Conservation (phyloP, 2,888 invertebrate genomes). For the Cetonia aurata region DNA sequence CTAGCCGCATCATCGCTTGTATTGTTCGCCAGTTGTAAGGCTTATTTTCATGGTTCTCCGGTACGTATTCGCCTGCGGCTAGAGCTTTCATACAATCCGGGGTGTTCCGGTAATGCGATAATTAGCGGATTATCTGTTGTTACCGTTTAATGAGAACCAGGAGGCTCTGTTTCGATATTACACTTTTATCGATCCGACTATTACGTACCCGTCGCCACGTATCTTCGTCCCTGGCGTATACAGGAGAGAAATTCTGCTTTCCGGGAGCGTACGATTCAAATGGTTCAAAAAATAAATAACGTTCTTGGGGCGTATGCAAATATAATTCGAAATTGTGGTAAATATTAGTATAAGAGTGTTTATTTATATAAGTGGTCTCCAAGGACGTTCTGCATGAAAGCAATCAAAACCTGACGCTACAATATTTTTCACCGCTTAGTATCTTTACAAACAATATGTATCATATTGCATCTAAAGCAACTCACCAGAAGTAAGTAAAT, state of each 20-base stretch:
- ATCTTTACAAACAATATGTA: too few species aligned
- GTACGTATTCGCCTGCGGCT: slow-evolving; percentile 5
- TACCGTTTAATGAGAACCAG: slow-evolving; percentile 34
- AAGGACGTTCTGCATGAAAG: too few species aligned
- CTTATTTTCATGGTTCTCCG: slow-evolving; percentile 10
- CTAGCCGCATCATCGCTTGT: slow-evolving; percentile 51
- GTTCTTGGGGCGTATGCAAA: not conserved
- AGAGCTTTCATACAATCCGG: slow-evolving; percentile 31
- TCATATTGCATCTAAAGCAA: too few species aligned
- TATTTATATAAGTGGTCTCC: too few species aligned
- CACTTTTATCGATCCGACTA: slow-evolving; percentile 15
- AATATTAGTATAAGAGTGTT: not conserved
- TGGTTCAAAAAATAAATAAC: not conserved
- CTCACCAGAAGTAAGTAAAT: too few species aligned
- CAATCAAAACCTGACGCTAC: too few species aligned
- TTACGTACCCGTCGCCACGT: not conserved
- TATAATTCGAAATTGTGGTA: not conserved
- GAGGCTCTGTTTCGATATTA: slow-evolving; percentile 8
- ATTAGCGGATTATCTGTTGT: slow-evolving; percentile 41
- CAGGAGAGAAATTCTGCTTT: too few species aligned
- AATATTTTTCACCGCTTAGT: too few species aligned
- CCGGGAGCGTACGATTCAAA: too few species aligned
- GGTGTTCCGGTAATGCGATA: slow-evolving; percentile 38
- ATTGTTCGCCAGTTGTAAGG: slow-evolving; percentile 46
- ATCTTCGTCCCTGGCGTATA: too few species aligned